Evolutionary conservation across 2,113 vertebrate species (phyloP).

Genomic region (Nannospalax galili): DNA sequence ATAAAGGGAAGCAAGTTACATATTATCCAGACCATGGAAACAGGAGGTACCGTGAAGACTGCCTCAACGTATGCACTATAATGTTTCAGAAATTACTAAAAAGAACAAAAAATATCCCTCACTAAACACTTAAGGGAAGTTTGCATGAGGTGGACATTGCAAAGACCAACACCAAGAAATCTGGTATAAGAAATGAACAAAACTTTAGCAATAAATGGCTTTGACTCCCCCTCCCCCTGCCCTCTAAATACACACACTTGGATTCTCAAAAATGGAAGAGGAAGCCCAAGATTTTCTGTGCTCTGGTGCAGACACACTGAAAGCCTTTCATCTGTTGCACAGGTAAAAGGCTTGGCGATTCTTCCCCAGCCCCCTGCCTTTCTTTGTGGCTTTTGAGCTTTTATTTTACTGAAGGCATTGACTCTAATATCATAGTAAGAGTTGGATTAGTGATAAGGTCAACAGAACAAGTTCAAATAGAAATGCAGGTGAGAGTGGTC

Average conservation of each 20-base stretch:
- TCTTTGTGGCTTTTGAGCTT: not conserved
- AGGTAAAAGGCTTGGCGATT: not conserved
- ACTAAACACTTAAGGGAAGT: not conserved
- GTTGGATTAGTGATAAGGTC: not conserved
- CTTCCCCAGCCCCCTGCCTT: not conserved
- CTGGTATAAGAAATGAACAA: not conserved
- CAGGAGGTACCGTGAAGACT: not conserved
- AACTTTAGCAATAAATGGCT: not conserved
- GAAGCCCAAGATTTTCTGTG: not conserved
- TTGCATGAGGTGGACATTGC: not conserved
- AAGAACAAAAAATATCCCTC: not conserved
- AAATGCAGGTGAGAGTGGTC: not conserved
- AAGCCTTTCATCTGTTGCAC: not conserved
- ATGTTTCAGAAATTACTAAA: not conserved
- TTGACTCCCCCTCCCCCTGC: not conserved
- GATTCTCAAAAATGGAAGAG: not conserved
- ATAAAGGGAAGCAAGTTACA: not conserved
- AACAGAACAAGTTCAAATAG: not conserved
- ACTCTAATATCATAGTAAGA: not conserved
- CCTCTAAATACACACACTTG: too few relatives aligned
- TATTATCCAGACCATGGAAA: not conserved
- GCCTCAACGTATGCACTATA: not conserved
- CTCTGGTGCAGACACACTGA: not conserved
- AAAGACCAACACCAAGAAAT: not conserved
- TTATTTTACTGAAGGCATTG: not conserved